Evolutionary conservation across 2,797 vertebrate genomes (phyloP).

Genomic region (Ctenochaetus hawaiiensis): DNA sequence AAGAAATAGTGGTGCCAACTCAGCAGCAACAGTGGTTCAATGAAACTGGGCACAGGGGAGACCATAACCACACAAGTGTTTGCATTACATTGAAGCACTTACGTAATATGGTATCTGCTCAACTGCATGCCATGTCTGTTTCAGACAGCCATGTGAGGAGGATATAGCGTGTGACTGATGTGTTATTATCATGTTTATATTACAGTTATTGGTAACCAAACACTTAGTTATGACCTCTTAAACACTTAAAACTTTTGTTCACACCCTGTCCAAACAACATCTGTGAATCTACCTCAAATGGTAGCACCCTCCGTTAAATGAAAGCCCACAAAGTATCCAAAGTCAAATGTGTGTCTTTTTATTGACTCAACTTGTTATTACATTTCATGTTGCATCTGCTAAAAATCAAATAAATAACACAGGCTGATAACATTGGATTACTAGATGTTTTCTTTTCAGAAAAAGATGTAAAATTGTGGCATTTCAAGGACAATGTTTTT

Average conservation of each 20-base stretch:
- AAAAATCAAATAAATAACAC: not conserved
- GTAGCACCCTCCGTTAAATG: not conserved
- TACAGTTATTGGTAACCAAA: not conserved
- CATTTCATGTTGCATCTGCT: not conserved
- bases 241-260: constrained; percentile 2
- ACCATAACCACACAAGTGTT: constrained; percentile 30
- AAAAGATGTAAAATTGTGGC: not conserved
- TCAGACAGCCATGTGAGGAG: constrained; percentile 5
- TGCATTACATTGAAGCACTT: constrained; percentile 47
- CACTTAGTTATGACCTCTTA: constrained; percentile 14
- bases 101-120: constrained; percentile 29
- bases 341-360: not conserved
- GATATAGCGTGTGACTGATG: not conserved
- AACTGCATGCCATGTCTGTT: not conserved
- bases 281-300: not conserved
- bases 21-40: constrained; percentile 48
- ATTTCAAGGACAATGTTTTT: too few species aligned
- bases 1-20: constrained; percentile 41
- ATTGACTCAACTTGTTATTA: too few species aligned
- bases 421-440: not conserved
- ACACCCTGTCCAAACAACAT: not conserved
- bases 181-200: constrained; percentile 10
- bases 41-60: constrained; percentile 13
- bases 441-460: not conserved
- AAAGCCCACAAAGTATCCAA: not conserved